Conservation (phyloP, 2,797 vertebrate genomes). For the Tauraco hartlaubi region DNA sequence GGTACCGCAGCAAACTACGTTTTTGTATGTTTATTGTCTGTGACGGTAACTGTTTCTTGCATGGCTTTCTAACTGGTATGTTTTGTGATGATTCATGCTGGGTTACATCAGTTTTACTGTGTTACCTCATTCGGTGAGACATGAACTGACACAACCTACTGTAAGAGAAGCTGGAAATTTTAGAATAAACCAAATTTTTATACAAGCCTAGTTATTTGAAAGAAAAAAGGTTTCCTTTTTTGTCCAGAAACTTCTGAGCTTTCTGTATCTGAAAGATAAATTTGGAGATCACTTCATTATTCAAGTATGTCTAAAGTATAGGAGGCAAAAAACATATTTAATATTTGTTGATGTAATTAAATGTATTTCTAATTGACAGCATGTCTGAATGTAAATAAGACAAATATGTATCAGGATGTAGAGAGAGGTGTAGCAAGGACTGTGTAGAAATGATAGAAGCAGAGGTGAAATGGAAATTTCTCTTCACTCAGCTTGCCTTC, state of each 20-base stretch:
- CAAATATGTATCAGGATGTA: background rate
- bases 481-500: background rate
- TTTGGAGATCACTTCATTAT: background rate
- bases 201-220: background rate
- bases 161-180: background rate
- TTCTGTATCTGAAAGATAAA: background rate
- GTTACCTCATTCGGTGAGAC: background rate
- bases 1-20: background rate
- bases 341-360: background rate
- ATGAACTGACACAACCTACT: background rate
- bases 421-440: background rate
- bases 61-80: background rate
- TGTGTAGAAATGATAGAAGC: background rate
- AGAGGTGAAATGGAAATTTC: background rate
- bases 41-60: background rate
- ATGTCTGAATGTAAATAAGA: background rate
- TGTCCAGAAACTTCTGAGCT: background rate
- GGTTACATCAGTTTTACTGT: background rate
- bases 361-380: background rate
- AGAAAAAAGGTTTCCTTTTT: background rate
- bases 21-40: conserved; percentile 7
- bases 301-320: background rate
- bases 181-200: background rate
- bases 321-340: background rate
- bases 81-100: conserved; percentile 4